A percentile compares a stretch with the other conserved stretches of the same genome.
Evolutionary conservation across 2,888 invertebrate genomes (phyloP).

Genomic region (Synergus japonicus): DNA sequence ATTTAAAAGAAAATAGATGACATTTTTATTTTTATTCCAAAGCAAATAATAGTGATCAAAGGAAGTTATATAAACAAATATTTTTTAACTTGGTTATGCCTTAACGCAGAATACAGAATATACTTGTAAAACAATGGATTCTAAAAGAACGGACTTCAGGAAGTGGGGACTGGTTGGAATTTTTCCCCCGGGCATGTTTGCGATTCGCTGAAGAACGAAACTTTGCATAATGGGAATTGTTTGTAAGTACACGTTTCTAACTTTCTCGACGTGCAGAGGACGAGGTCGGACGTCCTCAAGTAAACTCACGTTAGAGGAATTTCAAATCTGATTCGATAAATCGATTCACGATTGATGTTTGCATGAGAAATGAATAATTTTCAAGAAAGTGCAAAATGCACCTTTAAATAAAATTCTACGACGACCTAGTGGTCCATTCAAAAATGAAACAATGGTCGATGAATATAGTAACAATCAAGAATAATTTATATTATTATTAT

Average conservation of each 20-base stretch:
- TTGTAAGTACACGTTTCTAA: not conserved
- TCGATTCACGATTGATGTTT: not conserved
- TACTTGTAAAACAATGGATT: not conserved
- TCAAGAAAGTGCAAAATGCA: too few species aligned
- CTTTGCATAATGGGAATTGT: not conserved
- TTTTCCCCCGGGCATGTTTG: not conserved
- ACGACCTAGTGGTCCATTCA: too few species aligned
- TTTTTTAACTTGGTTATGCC: too few species aligned
- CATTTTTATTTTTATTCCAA: too few species aligned
- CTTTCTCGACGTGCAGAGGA: not conserved
- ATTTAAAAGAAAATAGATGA: too few species aligned
- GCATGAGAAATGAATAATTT: too few species aligned
- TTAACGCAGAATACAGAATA: not conserved
- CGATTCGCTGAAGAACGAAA: not conserved
- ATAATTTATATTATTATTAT: too few species aligned
- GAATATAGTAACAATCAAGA: too few species aligned
- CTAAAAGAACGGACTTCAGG: not conserved
- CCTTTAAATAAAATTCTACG: too few species aligned
- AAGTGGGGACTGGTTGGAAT: not conserved
- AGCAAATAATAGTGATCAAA: too few species aligned
- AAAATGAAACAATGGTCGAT: too few species aligned
- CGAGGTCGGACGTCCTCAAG: not conserved
- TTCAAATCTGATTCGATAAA: not conserved
- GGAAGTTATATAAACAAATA: too few species aligned
- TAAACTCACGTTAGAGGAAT: not conserved